Evolutionary conservation across 2,888 invertebrate species (phyloP).

Genomic region (Tiphia femorata): DNA sequence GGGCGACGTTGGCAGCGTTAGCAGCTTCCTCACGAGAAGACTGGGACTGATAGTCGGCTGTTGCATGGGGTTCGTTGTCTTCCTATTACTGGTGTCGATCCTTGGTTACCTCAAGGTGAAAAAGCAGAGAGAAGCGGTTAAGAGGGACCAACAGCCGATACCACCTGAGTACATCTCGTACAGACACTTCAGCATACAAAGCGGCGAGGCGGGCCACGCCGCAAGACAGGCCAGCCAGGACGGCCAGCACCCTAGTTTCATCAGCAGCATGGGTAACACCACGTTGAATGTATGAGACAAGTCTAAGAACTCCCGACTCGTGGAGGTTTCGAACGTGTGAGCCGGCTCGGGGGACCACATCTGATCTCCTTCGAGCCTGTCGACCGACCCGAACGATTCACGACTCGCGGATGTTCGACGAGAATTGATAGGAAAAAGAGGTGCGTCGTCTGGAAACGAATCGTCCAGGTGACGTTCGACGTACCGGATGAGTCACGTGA

Average conservation of each 20-base stretch:
- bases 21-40: slow-evolving; percentile 83
- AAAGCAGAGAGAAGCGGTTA: slow-evolving; percentile 82
- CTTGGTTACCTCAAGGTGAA: slow-evolving; percentile 88
- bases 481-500: too few species aligned
- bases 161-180: slow-evolving; percentile 88
- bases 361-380: not conserved
- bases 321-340: slow-evolving; percentile 50
- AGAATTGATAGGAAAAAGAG: not conserved
- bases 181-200: slow-evolving; percentile 79
- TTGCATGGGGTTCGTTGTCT: slow-evolving; percentile 88
- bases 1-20: slow-evolving; percentile 71
- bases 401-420: slow-evolving; percentile 44
- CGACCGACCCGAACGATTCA: slow-evolving; percentile 26
- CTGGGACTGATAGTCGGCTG: slow-evolving; percentile 89
- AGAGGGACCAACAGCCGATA: slow-evolving; percentile 78
- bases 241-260: slow-evolving; percentile 55
- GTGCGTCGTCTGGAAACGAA: slow-evolving; percentile 6
- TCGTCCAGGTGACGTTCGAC: too few species aligned
- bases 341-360: too few species aligned
- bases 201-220: slow-evolving; percentile 71
- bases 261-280: slow-evolving; percentile 54
- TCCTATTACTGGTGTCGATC: slow-evolving; percentile 86
- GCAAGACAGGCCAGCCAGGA: slow-evolving; percentile 54
- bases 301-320: slow-evolving; percentile 50
- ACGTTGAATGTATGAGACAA: slow-evolving; percentile 57